These are phyloP conservation scores for Gallinago paraguaiae DNA, from an alignment of 2,113 vertebrate species.

Conservation along the genomic window DNA sequence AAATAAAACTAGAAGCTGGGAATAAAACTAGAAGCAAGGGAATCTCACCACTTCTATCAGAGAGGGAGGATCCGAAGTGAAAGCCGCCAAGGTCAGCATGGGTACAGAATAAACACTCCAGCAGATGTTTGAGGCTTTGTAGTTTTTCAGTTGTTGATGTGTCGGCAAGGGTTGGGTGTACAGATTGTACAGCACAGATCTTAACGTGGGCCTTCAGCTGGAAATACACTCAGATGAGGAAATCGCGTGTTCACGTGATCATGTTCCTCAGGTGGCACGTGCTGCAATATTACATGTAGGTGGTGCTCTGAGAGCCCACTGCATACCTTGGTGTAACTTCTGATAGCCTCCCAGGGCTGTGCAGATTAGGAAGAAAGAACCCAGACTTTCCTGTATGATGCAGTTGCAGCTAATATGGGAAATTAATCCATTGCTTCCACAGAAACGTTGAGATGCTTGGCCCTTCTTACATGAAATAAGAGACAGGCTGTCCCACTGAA, in stretches of 20 bases:
- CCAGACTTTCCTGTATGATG: not conserved
- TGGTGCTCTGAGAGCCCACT: not conserved
- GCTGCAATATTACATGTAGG: not conserved
- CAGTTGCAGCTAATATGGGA: not conserved
- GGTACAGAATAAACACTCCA: not conserved
- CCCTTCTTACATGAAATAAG: not conserved
- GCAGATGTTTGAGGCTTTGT: not conserved
- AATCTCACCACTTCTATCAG: not conserved
- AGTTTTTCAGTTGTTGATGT: not conserved
- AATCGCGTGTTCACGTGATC: not conserved
- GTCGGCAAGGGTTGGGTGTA: not conserved
- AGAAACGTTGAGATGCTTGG: not conserved
- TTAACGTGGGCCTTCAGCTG: not conserved
- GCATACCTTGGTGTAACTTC: not conserved
- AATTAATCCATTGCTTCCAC: conserved; percentile 15
- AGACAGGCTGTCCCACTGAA: not conserved
- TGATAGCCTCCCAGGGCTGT: not conserved
- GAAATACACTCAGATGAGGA: not conserved
- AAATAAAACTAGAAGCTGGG: not conserved
- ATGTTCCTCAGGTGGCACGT: not conserved
- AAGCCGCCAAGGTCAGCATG: not conserved
- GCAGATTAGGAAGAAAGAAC: conserved; percentile 1
- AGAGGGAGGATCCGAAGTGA: not conserved
- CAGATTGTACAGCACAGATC: not conserved
- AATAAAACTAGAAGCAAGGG: not conserved